These are phyloP conservation scores for Motacilla tschutschensis DNA, from an alignment of 2,113 vertebrate genomes.

Conservation along the genomic window DNA sequence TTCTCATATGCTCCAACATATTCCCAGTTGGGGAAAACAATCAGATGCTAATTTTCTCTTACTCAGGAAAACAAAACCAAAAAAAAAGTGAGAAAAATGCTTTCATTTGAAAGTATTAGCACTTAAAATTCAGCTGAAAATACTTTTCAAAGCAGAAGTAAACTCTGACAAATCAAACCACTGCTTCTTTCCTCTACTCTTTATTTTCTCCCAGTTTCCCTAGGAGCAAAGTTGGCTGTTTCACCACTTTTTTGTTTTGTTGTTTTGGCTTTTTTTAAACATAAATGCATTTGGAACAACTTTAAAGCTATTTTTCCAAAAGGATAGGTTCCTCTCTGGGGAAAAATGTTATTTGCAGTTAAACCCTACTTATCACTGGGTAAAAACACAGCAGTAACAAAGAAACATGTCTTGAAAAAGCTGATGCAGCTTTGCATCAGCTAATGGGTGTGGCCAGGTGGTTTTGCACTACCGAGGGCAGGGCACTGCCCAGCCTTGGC, in stretches of 20 bases:
- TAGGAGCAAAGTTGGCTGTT: neutral
- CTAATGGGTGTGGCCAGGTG: neutral
- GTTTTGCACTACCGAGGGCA: neutral
- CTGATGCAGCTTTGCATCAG: neutral
- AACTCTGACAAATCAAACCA: constrained; percentile 29
- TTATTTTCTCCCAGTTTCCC: neutral
- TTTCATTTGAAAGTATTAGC: constrained; percentile 5
- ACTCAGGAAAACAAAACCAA: neutral
- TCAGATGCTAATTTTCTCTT: constrained; percentile 1
- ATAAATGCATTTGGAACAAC: neutral
- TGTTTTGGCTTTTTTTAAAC: neutral
- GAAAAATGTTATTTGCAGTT: neutral
- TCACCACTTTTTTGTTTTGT: neutral
- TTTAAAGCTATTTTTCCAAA: constrained; percentile 6
- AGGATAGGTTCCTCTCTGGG: neutral
- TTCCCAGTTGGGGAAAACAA: neutral
- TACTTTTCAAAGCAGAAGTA: constrained; percentile 16
- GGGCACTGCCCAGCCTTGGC: neutral
- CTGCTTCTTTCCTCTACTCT: neutral
- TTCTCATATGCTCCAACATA: neutral
- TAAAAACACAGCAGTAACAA: neutral
- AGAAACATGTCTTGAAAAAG: neutral
- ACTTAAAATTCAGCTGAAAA: constrained; percentile 12
- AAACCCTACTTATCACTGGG: neutral
- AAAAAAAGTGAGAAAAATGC: neutral